Evolutionary conservation across 2,113 vertebrate species (phyloP), one percentile per base, ranked within the genome.

Genomic region (Centropus unirufus): DNA sequence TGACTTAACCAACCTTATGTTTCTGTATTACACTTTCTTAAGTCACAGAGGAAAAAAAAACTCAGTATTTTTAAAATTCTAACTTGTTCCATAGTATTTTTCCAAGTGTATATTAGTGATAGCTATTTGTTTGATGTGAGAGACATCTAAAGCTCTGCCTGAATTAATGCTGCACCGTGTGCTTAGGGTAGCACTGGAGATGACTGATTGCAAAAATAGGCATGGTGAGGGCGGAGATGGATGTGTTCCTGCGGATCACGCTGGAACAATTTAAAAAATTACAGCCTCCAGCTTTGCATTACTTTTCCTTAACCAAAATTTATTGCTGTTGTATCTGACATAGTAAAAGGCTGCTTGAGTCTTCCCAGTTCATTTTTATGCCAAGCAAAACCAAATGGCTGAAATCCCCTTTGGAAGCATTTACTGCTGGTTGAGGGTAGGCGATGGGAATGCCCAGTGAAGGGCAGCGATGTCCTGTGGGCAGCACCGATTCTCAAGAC

Each of bases 121-220:
- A 89, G 52, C 14, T 73, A 62, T 87, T 88, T 86, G 34, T 86
- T 69, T 73, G 69, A 80, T 46, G 49, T 58, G 49, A 89, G 39
- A 89, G 57, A 82, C 73, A 81, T 52, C 58, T 84, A 91, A 89
- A 87, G 22, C 40, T 85, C 89, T 95, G 82, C 84, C 75, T 66
- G 81, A 91, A 89, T 95, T 89, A 95, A 74, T 15, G 30, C 70
- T 87, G 83, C 3, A 1, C 67, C 2, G 2, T 52, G 81, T 54
- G 74, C 81, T 83, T 7, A 14, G 55, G 36, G 58, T 39, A 86
- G 44, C 67, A 19, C 81, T 91, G 82, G 87, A 94, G 91, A 94
- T 51, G 82, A 84, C 83, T 92, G 77, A 30, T 12, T 59, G 84
- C 91, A 95, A 95, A 95, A 95, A 96, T 67, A 94, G 85, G 55